Evolutionary conservation across 2,113 vertebrate genomes (phyloP).

Genomic region (Bos indicus): DNA sequence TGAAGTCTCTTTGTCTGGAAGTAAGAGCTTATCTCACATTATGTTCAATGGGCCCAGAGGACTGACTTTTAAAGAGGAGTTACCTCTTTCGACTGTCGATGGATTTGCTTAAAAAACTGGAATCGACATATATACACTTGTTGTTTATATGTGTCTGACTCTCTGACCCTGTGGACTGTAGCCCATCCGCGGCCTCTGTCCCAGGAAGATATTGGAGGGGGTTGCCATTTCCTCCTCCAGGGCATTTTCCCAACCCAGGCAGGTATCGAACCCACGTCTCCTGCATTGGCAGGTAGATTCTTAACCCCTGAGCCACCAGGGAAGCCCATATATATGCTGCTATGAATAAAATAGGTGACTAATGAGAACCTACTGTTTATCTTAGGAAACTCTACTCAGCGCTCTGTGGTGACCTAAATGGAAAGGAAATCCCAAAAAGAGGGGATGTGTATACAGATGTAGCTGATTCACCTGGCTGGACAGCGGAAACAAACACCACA

Average conservation of each 20-base stretch:
- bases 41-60: not conserved
- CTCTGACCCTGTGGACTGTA: not conserved
- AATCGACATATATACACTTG: not conserved
- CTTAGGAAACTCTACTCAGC: not conserved
- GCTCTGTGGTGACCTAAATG: not conserved
- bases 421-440: not conserved
- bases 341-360: not conserved
- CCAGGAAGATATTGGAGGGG: not conserved
- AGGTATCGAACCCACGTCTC: not conserved
- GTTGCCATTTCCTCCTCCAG: not conserved
- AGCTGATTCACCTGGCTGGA: not conserved
- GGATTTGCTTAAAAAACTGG: not conserved
- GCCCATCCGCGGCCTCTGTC: not conserved
- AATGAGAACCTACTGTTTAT: not conserved
- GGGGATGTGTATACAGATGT: not conserved
- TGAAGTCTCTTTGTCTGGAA: not conserved
- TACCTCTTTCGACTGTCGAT: accelerated
- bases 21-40: not conserved
- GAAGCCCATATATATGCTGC: not conserved
- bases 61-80: not conserved
- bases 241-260: not conserved
- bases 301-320: not conserved
- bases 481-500: not conserved
- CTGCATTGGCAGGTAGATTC: not conserved
- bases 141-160: not conserved